A percentile compares a stretch with the other conserved stretches of the same genome.
Conservation (phyloP, 2,888 invertebrate genomes). For the Dolomedes plantarius region DNA sequence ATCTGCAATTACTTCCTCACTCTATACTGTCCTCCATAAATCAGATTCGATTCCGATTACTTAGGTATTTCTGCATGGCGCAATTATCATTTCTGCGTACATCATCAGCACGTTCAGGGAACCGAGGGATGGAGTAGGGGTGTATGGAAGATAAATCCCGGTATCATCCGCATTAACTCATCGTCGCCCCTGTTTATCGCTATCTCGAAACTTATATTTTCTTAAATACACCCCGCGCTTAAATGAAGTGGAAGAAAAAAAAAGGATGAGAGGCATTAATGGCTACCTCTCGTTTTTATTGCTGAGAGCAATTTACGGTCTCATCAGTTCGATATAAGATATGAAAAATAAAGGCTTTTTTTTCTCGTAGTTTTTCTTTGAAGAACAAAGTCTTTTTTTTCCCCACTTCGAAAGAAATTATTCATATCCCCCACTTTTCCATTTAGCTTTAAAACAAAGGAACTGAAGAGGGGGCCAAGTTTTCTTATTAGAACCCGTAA, state of each 20-base stretch:
- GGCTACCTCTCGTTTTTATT: slow-evolving; percentile 39
- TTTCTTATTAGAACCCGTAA: slow-evolving; percentile 19
- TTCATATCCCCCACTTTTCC: slow-evolving; percentile 21
- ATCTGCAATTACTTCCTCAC: slow-evolving; percentile 5
- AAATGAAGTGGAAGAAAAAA: slow-evolving; percentile 28
- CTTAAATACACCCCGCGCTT: slow-evolving; percentile 52
- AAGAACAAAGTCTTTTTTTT: background rate
- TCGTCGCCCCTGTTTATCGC: slow-evolving; percentile 61
- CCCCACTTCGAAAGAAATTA: slow-evolving; percentile 1
- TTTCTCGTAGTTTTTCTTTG: background rate
- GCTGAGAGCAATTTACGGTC: slow-evolving; percentile 63
- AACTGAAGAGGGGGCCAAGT: slow-evolving; percentile 2
- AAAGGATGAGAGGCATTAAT: slow-evolving; percentile 19
- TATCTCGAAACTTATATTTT: slow-evolving; percentile 51
- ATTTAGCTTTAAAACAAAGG: slow-evolving; percentile 62
- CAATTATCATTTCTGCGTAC: slow-evolving; percentile 66
- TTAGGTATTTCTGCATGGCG: background rate
- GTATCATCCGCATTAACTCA: slow-evolving; percentile 65
- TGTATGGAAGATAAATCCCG: slow-evolving; percentile 52
- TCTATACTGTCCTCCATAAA: background rate
- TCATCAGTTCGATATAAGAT: slow-evolving; percentile 39
- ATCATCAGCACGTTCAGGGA: slow-evolving; percentile 44
- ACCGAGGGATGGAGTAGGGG: background rate
- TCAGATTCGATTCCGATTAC: slow-evolving; percentile 4
- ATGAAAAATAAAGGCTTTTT: slow-evolving; percentile 32